Evolutionary conservation across 2,797 vertebrate species (phyloP).

Genomic region (Cetoscarus ocellatus): DNA sequence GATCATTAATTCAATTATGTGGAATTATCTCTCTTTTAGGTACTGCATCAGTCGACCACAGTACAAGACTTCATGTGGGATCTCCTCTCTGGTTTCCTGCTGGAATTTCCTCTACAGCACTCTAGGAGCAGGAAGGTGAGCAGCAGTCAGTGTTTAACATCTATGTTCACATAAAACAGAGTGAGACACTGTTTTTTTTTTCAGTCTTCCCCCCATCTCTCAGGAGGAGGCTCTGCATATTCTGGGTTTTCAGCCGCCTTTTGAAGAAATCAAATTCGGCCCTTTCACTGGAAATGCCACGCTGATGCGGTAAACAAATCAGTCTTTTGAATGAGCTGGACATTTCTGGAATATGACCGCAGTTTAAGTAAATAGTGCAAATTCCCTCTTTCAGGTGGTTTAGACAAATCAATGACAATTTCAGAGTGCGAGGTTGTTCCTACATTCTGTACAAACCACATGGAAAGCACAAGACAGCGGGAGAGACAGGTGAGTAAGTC

Average conservation of each 20-base stretch:
- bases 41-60: conserved; percentile 98
- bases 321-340: neutral
- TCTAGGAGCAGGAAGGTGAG: conserved; percentile 94
- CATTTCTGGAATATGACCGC: neutral
- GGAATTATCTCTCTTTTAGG: conserved; percentile 76
- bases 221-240: conserved; percentile 98
- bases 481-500: conserved; percentile 91
- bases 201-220: conserved; percentile 94
- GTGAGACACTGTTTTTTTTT: neutral
- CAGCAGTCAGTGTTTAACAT: neutral
- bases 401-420: conserved; percentile 98
- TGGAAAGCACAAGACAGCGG: conserved; percentile 98
- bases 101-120: conserved; percentile 99
- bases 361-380: neutral
- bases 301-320: conserved; percentile 89
- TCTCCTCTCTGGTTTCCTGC: conserved; percentile 96
- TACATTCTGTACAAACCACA: conserved; percentile 99
- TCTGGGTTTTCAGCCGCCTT: conserved; percentile 97
- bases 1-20: neutral
- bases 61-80: conserved; percentile 99
- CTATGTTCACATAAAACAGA: neutral
- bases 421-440: conserved; percentile 95
- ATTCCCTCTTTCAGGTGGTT: conserved; percentile 90
- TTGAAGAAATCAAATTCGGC: conserved; percentile 98
- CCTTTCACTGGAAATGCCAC: conserved; percentile 99